Conservation (phyloP, 2,113 vertebrate species). For the Pelusios castaneus region DNA sequence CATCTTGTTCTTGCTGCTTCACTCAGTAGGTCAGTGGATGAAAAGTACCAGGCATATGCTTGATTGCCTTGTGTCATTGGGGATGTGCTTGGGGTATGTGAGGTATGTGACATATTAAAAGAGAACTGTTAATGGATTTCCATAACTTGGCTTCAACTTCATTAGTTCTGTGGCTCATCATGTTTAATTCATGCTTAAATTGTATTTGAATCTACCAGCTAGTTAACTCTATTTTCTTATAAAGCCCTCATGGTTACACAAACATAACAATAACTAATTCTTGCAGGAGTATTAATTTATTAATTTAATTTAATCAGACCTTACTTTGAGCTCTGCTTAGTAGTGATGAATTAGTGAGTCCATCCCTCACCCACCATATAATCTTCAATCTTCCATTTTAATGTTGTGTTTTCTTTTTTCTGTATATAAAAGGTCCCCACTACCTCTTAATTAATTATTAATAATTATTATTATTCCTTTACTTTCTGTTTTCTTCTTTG, state of each 20-base stretch:
- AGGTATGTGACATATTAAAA: slow-evolving; percentile 75
- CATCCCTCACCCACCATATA: background rate
- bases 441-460: background rate
- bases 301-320: slow-evolving; percentile 45
- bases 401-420: background rate
- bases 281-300: slow-evolving; percentile 34
- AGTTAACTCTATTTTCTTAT: slow-evolving; percentile 53
- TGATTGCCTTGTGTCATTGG: slow-evolving; percentile 73
- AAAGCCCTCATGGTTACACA: slow-evolving; percentile 37
- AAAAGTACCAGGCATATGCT: slow-evolving; percentile 65
- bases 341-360: background rate
- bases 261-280: background rate
- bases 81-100: slow-evolving; percentile 72
- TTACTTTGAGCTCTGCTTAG: background rate
- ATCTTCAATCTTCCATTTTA: background rate
- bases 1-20: slow-evolving; percentile 72
- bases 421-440: background rate
- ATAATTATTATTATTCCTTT: background rate
- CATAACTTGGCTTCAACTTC: slow-evolving; percentile 57
- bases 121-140: slow-evolving; percentile 72
- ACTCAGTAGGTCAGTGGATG: slow-evolving; percentile 68
- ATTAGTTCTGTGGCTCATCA: slow-evolving; percentile 71
- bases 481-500: background rate
- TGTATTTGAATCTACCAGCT: slow-evolving; percentile 50
- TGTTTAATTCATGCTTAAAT: slow-evolving; percentile 71